A percentile compares a stretch with the other conserved stretches of the same genome.
Conservation (phyloP, 2,888 invertebrate species). For the Tenthredo mesomela region DNA sequence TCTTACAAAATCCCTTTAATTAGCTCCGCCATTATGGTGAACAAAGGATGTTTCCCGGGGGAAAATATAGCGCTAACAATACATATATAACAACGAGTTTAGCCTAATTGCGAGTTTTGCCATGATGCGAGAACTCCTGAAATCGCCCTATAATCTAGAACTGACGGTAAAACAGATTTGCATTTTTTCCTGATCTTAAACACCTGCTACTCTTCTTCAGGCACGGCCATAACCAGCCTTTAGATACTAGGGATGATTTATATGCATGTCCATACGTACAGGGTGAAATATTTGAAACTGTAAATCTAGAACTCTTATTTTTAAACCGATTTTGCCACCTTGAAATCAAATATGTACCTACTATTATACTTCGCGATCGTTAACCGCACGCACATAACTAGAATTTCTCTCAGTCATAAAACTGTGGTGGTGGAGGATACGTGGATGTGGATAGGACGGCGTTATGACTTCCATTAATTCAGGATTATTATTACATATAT, state of each 20-base stretch:
- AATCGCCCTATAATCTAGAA: background rate
- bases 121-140: background rate
- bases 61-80: slow-evolving; percentile 6
- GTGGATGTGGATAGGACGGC: background rate
- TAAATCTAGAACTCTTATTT: background rate
- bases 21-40: slow-evolving; percentile 7
- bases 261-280: background rate
- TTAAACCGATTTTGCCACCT: background rate
- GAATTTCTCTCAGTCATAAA: background rate
- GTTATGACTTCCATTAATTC: slow-evolving; percentile 18
- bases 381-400: background rate
- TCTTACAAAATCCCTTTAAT: slow-evolving; percentile 32
- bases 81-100: background rate
- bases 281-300: background rate
- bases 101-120: background rate
- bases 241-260: background rate
- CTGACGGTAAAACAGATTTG: background rate
- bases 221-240: background rate
- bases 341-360: background rate
- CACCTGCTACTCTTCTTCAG: slow-evolving; percentile 19
- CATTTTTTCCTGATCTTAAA: slow-evolving; percentile 32
- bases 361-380: background rate
- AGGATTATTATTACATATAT: background rate
- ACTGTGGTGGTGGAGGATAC: background rate
- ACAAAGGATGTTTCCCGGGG: slow-evolving; percentile 13